Evolutionary conservation across 2,797 vertebrate genomes (phyloP).

Genomic region (Balearica regulorum): DNA sequence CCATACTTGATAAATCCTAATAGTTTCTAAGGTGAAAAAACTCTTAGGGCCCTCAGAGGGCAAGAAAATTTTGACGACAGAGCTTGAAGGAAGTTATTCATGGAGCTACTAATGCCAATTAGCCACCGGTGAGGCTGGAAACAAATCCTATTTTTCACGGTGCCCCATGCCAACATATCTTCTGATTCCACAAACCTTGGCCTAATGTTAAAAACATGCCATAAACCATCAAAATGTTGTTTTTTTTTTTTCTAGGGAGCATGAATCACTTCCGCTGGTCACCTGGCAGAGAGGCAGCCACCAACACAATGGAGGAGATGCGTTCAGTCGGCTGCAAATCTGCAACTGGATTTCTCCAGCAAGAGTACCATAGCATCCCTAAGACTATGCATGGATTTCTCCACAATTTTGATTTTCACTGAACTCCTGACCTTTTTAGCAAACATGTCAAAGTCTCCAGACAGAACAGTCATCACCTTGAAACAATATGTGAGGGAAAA

Average conservation of each 20-base stretch:
- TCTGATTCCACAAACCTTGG: neutral
- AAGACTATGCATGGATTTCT: neutral
- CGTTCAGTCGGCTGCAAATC: conserved; percentile 1
- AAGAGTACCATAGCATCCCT: neutral
- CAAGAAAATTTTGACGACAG: neutral
- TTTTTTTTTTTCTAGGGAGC: neutral
- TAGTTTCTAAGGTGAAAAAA: neutral
- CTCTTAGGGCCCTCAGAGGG: neutral
- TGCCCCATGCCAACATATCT: neutral
- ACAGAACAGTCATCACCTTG: conserved; percentile 67
- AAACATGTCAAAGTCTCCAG: conserved; percentile 62
- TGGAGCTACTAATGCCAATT: neutral
- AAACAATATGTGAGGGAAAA: conserved; percentile 34
- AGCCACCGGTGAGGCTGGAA: neutral
- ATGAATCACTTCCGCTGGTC: neutral
- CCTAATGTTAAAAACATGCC: neutral
- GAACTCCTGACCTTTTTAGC: conserved; percentile 72
- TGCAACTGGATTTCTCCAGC: neutral
- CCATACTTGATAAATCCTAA: neutral
- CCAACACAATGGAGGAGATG: neutral
- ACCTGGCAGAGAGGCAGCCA: conserved; percentile 12
- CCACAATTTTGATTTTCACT: conserved; percentile 14
- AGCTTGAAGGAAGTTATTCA: neutral
- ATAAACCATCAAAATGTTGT: neutral
- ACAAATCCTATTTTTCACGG: neutral